A percentile compares a stretch with the other conserved stretches of the same genome.
Conservation (phyloP, 2,888 invertebrate species). For the Epiperipatus broadwayi region DNA sequence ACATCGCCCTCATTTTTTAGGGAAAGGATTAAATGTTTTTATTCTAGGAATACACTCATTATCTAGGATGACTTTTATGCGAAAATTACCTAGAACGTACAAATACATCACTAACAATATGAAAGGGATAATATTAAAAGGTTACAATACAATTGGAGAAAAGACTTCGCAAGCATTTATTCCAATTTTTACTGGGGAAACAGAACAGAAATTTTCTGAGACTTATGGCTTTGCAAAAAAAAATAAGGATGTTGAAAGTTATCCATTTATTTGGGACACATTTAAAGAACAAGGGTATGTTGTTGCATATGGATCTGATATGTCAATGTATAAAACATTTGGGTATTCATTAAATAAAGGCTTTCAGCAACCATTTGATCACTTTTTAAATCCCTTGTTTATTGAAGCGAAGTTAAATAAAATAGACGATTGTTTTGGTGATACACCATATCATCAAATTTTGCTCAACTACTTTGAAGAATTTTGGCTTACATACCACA, state of each 20-base stretch:
- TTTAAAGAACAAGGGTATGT: too few species aligned
- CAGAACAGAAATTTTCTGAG: slow-evolving; percentile 64
- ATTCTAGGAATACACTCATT: too few species aligned
- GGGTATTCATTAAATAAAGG: slow-evolving; percentile 77
- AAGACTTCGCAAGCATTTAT: slow-evolving; percentile 66
- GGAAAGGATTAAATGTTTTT: too few species aligned
- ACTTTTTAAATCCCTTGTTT: slow-evolving; percentile 66
- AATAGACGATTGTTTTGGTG: slow-evolving; percentile 46
- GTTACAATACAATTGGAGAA: slow-evolving; percentile 65
- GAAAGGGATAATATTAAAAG: slow-evolving; percentile 43
- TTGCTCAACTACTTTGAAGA: slow-evolving; percentile 36
- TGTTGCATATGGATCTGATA: slow-evolving; percentile 71
- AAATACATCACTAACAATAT: slow-evolving; percentile 43
- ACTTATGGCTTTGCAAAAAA: slow-evolving; percentile 45
- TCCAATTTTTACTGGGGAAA: slow-evolving; percentile 58
- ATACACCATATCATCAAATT: slow-evolving; percentile 52
- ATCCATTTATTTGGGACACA: slow-evolving; percentile 70
- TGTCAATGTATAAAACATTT: slow-evolving; percentile 62
- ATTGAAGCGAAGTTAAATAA: slow-evolving; percentile 42
- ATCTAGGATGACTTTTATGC: slow-evolving; percentile 56
- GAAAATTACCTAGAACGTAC: slow-evolving; percentile 55
- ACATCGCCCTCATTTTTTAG: slow-evolving; percentile 48
- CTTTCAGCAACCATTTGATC: slow-evolving; percentile 59
- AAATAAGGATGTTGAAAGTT: slow-evolving; percentile 47
- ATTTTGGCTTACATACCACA: slow-evolving; percentile 40